Percentiles rank a stretch among this genome's conserved stretches.
phyloP scores from a whole-genome alignment of 2,113 vertebrate species.

The Ceyx margarethae region DNA sequence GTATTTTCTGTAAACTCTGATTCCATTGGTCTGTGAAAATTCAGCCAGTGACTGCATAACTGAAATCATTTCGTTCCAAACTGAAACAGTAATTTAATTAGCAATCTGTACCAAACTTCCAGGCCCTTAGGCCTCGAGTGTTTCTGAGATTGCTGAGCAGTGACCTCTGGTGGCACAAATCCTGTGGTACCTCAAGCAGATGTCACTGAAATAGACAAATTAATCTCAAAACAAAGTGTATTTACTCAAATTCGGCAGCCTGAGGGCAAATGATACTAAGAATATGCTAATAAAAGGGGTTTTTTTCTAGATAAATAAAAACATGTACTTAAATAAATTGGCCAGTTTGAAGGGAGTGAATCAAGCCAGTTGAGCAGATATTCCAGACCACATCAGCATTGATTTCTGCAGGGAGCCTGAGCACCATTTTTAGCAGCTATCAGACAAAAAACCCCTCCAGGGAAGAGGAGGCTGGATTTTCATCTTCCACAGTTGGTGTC shows the following conservation, averaged over 20 bases:
- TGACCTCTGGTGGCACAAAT: slow-evolving; percentile 57
- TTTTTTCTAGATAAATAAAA: background rate
- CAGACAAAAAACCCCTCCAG: background rate
- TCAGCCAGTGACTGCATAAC: background rate
- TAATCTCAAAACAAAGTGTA: background rate
- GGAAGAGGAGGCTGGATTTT: background rate
- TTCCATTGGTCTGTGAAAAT: background rate
- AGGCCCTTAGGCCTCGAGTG: background rate
- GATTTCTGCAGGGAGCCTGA: background rate
- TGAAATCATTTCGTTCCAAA: background rate
- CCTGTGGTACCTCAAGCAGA: background rate
- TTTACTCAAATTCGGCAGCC: background rate
- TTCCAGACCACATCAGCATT: background rate
- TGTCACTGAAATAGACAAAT: background rate
- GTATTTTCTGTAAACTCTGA: background rate
- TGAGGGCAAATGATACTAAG: background rate
- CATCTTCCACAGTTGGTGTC: rapidly evolving
- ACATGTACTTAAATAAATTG: background rate
- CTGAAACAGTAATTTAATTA: background rate
- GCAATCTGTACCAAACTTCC: background rate
- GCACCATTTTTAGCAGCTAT: background rate
- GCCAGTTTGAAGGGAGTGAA: background rate
- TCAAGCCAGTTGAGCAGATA: background rate
- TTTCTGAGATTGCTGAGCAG: background rate
- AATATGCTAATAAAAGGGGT: background rate